Evolutionary conservation across 2,797 vertebrate species (phyloP), one percentile per base, ranked within the genome.

Genomic region (Nasua narica): DNA sequence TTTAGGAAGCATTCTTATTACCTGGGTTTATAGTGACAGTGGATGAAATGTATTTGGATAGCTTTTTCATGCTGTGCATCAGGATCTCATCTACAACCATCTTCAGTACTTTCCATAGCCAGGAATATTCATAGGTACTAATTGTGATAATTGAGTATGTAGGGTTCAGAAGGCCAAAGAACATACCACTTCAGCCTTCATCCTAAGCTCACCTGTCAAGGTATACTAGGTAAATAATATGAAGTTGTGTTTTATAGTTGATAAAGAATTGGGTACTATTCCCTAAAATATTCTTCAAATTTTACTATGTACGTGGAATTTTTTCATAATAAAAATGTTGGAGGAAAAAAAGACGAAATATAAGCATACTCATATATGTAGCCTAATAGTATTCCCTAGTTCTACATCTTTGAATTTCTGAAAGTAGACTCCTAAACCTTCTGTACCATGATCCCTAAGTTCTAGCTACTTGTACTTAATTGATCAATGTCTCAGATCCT

Each of bases 1-100:
- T 88, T 96, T 96, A 96, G 37, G 58, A 90, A 94, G 62, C 5
- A 65, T 89, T 87, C 93, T 58, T 85, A 87, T 67, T 90, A 69
- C 60, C 32, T 78, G 58, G 46, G 50, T 94, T 86, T 78, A 86
- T 16, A 74, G 29, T 87, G 52, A 97, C 60, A 91, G 62, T 69
- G 43, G 7, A 89, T 72, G 8, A 94, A 97, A 94, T 88, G 3
- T 48, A 91, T 54, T 91, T 91, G 8, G 88, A 72, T 87, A 93
- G 52, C 5, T 43, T 58, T 78, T 93, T 65, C 29, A 4, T 79
- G 7, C 32, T 69, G 8, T 77, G 48, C 18, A 40, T 78, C 50
- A 86, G 29, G 69, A 78, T 81, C 78, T 95, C 25, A 54, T 19
- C 48, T 54, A 58, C 25, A 94, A 40, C 3, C 3, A 19, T 58